phyloP scores from a whole-genome alignment of 2,888 invertebrate species.

The Netelia inedita region DNA sequence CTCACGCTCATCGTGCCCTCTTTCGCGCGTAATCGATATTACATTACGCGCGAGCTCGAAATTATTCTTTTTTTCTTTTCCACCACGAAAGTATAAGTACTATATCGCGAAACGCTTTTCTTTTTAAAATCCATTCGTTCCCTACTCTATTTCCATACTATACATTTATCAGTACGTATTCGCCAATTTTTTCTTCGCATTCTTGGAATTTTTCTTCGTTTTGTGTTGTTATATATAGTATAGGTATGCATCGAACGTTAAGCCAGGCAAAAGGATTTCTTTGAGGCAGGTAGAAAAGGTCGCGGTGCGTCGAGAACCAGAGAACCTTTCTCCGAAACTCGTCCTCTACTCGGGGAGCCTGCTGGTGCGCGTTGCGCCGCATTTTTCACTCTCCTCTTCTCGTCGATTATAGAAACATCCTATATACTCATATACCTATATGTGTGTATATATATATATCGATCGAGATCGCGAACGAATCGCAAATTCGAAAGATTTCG shows the following conservation, averaged over 20 bases:
- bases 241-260: slow-evolving; percentile 14
- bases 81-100: neutral
- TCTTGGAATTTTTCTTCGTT: slow-evolving; percentile 50
- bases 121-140: neutral
- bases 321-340: slow-evolving; percentile 45
- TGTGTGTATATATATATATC: too few species aligned
- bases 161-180: neutral
- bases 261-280: slow-evolving; percentile 51
- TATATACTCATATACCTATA: too few species aligned
- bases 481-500: neutral
- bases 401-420: neutral
- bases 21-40: slow-evolving; percentile 54
- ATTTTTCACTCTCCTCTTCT: slow-evolving; percentile 17
- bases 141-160: too few species aligned
- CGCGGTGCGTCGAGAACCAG: slow-evolving; percentile 13
- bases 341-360: neutral
- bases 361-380: neutral
- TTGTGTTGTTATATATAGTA: slow-evolving; percentile 6
- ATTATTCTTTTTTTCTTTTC: slow-evolving; percentile 20
- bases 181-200: slow-evolving; percentile 24
- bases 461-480: slow-evolving; percentile 11
- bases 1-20: slow-evolving; percentile 24
- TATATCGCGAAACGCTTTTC: slow-evolving; percentile 4
- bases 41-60: slow-evolving; percentile 33
- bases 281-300: slow-evolving; percentile 65